Evolutionary conservation across 2,113 vertebrate species (phyloP), one percentile per base, ranked within the genome.

Genomic region (Clarias magur): DNA sequence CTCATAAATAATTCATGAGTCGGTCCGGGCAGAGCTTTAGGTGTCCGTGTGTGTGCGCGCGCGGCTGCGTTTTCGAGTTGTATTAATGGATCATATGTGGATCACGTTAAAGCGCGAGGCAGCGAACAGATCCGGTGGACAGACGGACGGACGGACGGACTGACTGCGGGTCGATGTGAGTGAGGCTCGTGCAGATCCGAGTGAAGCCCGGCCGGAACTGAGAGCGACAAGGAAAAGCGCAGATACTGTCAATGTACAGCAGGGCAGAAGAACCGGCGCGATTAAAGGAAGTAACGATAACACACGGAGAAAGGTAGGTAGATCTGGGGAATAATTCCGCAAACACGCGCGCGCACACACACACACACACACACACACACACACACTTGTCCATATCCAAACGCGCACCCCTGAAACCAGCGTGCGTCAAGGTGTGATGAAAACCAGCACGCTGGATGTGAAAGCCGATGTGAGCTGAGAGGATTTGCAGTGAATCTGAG

Each of bases 1-100:
- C 25, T 92, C 87, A 94, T 95, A 88, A 93, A 94, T 94, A 90
- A 94, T 94, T 91, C 88, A 94, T 90, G 7, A 87, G 72, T 54
- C 82, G 82, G 75, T 62, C 57, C 21, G 80, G 85, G 34, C 73
- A 57, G 73, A 53, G 79, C 84, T 85, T 81, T 27, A 15, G 76
- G 72, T 85, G 80, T 75, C 56, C 78, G 73, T 86, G 83, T 90
- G 91, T 85, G 80, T 90, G 73, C 86, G 83, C 90, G 91, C 84
- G 80, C 85, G 27, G 67, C 57, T 72, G 65, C 25, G n/a, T 15
- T 10, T 67, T 27, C 27, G 1, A 63, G 11, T 76, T 75, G 34
- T 70, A 86, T 91, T 89, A 87, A 87, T 85, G 89, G 87, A 87
- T 67, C 80, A 12, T 27, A 27, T 17, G 42, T n/a, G 79, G 57